These are phyloP conservation scores for Nomada lathburiana DNA, from an alignment of 2,888 invertebrate species.

Conservation along the genomic window DNA sequence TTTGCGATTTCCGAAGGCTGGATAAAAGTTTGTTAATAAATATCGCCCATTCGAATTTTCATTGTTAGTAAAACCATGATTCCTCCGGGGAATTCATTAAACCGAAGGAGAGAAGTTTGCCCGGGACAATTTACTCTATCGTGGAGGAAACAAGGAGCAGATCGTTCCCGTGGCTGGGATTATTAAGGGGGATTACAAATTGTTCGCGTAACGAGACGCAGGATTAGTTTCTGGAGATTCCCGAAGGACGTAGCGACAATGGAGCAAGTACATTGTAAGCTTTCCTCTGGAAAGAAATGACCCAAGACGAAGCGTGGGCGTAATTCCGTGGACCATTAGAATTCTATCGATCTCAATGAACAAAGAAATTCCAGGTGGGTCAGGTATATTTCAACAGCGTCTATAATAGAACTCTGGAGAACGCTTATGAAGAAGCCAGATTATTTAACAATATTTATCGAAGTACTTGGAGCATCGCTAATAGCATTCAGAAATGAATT, in stretches of 20 bases:
- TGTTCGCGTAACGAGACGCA: constrained; percentile 20
- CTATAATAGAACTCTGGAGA: not conserved
- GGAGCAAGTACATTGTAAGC: constrained; percentile 1
- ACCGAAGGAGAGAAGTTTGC: not conserved
- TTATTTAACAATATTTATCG: not conserved
- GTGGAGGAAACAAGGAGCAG: not conserved
- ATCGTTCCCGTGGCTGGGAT: constrained; percentile 11
- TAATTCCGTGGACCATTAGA: constrained; percentile 45
- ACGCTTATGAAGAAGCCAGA: not conserved
- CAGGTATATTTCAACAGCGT: not conserved
- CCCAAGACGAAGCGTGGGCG: constrained; percentile 9
- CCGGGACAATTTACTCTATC: not conserved
- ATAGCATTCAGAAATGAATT: too few species aligned
- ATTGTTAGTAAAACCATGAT: not conserved
- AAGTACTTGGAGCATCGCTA: not conserved
- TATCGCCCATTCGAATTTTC: not conserved
- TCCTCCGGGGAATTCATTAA: constrained; percentile 26
- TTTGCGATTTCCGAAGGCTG: too few species aligned
- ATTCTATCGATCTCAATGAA: constrained; percentile 40
- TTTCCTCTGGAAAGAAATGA: constrained; percentile 18
- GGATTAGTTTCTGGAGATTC: constrained; percentile 27
- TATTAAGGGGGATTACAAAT: constrained; percentile 38
- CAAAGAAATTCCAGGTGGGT: not conserved
- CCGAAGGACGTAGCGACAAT: constrained; percentile 32
- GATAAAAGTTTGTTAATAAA: not conserved